Evolutionary conservation across 2,888 invertebrate genomes (phyloP).

Genomic region (Drosophila yooni): DNA sequence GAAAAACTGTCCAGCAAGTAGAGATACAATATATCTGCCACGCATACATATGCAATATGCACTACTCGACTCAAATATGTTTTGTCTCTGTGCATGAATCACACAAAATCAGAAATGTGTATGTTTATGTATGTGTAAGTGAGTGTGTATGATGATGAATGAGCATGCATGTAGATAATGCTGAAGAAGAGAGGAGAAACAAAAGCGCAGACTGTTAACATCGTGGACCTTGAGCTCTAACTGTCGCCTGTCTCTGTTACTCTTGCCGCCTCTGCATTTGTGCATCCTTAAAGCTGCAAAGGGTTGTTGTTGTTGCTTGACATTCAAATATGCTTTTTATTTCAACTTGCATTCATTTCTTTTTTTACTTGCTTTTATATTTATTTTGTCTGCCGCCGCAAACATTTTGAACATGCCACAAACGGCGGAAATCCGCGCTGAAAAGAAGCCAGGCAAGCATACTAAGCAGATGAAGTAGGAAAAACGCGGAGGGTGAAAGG

Average conservation of each 20-base stretch:
- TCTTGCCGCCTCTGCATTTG: constrained; percentile 10
- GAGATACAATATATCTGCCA: constrained; percentile 52
- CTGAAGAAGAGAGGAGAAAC: constrained; percentile 27
- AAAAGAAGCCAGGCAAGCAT: constrained; percentile 27
- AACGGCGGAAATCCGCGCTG: constrained; percentile 52
- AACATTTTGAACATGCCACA: constrained; percentile 55
- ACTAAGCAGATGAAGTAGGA: constrained; percentile 19
- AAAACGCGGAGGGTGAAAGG: constrained; percentile 5
- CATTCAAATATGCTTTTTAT: constrained; percentile 54
- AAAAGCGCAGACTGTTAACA: constrained; percentile 29
- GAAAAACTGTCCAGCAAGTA: constrained; percentile 42
- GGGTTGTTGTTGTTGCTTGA: constrained; percentile 37
- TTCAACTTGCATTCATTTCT: not conserved
- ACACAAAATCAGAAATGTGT: constrained; percentile 22
- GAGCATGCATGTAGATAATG: constrained; percentile 7
- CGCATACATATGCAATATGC: constrained; percentile 3
- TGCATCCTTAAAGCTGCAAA: constrained; percentile 34
- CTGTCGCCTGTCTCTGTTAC: not conserved
- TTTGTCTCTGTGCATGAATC: constrained; percentile 39
- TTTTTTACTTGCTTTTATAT: constrained; percentile 3
- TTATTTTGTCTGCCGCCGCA: constrained; percentile 43
- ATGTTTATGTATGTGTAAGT: not conserved
- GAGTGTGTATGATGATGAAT: constrained; percentile 11
- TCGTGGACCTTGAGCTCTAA: constrained; percentile 38
- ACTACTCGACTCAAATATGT: constrained; percentile 7